Evolutionary conservation across 2,888 invertebrate genomes (phyloP).

Genomic region (Nemotelus pantherinus): DNA sequence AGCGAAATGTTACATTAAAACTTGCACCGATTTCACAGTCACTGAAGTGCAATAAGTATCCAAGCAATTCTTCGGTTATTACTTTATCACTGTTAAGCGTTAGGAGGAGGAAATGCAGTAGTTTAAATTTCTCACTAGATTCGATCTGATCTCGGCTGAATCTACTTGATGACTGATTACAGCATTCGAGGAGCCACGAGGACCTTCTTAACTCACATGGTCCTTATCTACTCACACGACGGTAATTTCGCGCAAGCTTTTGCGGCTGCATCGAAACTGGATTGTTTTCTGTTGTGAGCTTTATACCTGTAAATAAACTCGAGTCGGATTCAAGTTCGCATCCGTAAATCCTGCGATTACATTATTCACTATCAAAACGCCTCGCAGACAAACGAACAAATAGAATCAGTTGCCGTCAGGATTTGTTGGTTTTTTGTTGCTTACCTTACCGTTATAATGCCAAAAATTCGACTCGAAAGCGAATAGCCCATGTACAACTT

Average conservation of each 20-base stretch:
- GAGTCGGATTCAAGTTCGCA: constrained; percentile 10
- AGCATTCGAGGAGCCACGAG: constrained; percentile 5
- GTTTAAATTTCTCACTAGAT: neutral
- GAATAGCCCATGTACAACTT: constrained; percentile 22
- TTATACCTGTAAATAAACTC: constrained; percentile 9
- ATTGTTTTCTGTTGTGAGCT: constrained; percentile 4
- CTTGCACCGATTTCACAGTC: neutral
- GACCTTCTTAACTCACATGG: constrained; percentile 8
- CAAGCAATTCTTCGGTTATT: too few relatives aligned
- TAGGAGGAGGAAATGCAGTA: too few relatives aligned
- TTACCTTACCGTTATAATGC: neutral
- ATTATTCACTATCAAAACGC: neutral
- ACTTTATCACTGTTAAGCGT: too few relatives aligned
- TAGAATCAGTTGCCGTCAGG: constrained; percentile 1
- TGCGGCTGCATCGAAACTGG: constrained; percentile 9
- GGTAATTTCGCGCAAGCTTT: constrained; percentile 3
- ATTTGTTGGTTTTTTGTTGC: constrained; percentile 3
- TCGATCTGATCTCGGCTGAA: constrained; percentile 18
- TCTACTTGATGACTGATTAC: constrained; percentile 31
- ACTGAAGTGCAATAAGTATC: neutral
- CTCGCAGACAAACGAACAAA: constrained; percentile 22
- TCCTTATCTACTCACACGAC: constrained; percentile 13
- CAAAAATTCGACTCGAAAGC: constrained; percentile 1
- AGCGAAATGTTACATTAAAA: neutral
- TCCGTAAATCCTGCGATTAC: constrained; percentile 6